Conservation (phyloP, 2,888 invertebrate genomes). For the Desoria tigrina region DNA sequence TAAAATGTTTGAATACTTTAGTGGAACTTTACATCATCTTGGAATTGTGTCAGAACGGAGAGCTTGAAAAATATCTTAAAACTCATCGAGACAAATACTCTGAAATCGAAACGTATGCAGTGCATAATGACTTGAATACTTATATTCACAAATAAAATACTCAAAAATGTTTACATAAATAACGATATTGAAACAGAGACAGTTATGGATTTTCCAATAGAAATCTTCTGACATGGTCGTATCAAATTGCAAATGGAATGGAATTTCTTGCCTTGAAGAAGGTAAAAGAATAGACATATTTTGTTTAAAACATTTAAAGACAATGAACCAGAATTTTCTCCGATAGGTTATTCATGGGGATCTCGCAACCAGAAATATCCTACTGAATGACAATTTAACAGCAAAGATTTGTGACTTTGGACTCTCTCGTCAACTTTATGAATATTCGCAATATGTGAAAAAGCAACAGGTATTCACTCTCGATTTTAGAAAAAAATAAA, state of each 20-base stretch:
- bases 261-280: conserved; percentile 34
- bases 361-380: conserved; percentile 40
- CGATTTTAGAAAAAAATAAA: neutral
- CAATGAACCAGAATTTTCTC: neutral
- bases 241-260: conserved; percentile 41
- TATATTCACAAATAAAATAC: neutral
- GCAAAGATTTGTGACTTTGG: conserved; percentile 44
- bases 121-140: neutral
- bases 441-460: neutral
- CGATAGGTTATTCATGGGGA: conserved; percentile 39
- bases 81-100: neutral
- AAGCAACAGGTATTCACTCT: neutral
- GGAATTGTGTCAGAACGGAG: neutral
- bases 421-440: neutral
- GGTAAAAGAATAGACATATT: conserved; percentile 12
- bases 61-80: neutral
- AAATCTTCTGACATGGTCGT: conserved; percentile 28
- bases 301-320: neutral
- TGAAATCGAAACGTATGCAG: neutral
- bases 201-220: neutral
- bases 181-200: too few relatives aligned
- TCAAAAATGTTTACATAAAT: neutral
- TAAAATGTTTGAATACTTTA: too few relatives aligned
- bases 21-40: neutral
- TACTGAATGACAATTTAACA: conserved; percentile 29